phyloP scores from a whole-genome alignment of 1,140 invertebrate genomes.

The Philotrypesis tridentata region DNA sequence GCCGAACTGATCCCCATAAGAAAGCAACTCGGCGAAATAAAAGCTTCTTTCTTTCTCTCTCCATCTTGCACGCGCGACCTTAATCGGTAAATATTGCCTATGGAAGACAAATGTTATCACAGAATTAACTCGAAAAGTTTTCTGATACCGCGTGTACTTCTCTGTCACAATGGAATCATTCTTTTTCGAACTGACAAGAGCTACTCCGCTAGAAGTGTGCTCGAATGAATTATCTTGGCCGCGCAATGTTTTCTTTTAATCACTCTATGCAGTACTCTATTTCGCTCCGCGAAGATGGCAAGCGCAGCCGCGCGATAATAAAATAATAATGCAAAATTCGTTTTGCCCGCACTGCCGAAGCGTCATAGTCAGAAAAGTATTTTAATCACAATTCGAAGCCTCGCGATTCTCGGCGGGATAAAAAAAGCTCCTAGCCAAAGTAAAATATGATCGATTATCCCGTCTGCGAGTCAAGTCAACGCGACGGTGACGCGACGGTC shows the following conservation, averaged over 20 bases:
- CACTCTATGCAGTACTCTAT: too few relatives aligned
- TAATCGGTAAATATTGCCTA: not conserved
- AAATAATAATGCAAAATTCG: too few relatives aligned
- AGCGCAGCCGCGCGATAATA: too few relatives aligned
- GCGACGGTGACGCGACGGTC: not conserved
- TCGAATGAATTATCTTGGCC: too few relatives aligned
- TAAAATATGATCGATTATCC: conserved; percentile 43
- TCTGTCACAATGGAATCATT: too few relatives aligned
- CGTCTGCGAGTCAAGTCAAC: not conserved
- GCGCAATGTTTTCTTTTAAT: too few relatives aligned
- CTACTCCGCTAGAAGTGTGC: too few relatives aligned
- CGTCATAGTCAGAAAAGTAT: not conserved
- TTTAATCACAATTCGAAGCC: not conserved
- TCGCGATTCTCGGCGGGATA: not conserved
- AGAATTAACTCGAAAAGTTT: not conserved
- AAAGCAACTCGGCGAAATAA: not conserved
- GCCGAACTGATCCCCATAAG: not conserved
- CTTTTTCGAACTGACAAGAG: too few relatives aligned
- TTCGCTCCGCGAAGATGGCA: too few relatives aligned
- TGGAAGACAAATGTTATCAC: conserved; percentile 5
- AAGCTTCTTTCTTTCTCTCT: not conserved
- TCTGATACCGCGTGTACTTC: not conserved
- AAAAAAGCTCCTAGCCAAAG: conserved; percentile 4
- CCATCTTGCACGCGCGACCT: too few relatives aligned
- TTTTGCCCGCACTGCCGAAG: not conserved